Base-by-base conservation (phyloP, 2,797 vertebrate genomes). In the Silurus lanzhouensis region DNA sequence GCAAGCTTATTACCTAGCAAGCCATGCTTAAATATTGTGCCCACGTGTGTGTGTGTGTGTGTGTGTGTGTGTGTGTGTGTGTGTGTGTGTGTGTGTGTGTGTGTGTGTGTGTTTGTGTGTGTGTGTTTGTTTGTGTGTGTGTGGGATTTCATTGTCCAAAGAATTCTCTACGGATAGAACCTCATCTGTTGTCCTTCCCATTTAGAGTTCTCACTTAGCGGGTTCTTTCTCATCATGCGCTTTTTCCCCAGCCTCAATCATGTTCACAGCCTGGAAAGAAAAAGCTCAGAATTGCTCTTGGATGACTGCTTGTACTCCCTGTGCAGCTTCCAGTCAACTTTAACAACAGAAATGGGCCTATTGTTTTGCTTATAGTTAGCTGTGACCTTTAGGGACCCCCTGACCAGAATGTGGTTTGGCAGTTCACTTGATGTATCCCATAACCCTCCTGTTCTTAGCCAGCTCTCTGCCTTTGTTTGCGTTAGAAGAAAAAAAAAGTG, bases 1-100 rank as follows among this genome's bases (percentile, higher is more conserved):
- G 67, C 80, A 88, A 87, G 74, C 84, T 83, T 64, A 86, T 88
- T 89, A 88, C 64, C 68, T 64, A 66, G 68, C 57, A 27, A 83
- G 31, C 57, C 76, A 55, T 60, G 52, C 64, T 81, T 80, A 48
- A 67, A 81, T 76, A 87, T 61, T 61, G 60, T 46, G 66, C 67
- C 83, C n/a, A 83, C 68, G 57, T 76, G 74, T 85, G 68, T 82
- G 74, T 17, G 57, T 66, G 64, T 52, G 68, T 58, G 71, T 31
- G 44, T 78, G 76, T 83, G 66, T 80, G 68, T 10, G 58, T 57
- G 84, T 57, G 61, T 38, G 68, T 82, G 74, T 17, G 57, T 66
- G 64, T 66, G 68, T 64, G 76, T 31, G 44, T 78, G 76, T 83
- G 66, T 80, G 61, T 7, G 58, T 38, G 84, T 55, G 31, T 1